A percentile compares a stretch with the other conserved stretches of the same genome.
These are phyloP conservation scores for Drosophila navojoa DNA, from an alignment of 1,140 invertebrate genomes.

Conservation along the genomic window DNA sequence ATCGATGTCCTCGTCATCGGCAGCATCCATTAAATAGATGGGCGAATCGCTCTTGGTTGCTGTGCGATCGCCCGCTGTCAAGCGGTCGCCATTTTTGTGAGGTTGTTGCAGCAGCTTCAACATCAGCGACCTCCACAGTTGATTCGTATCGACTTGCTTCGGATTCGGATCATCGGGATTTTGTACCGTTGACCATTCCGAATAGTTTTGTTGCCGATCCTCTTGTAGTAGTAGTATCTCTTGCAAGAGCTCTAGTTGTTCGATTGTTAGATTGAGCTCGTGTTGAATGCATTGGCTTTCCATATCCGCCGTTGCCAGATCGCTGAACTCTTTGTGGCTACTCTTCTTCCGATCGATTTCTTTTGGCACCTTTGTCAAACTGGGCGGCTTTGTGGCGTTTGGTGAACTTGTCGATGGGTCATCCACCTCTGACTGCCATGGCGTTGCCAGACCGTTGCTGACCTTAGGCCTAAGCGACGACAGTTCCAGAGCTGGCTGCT, in stretches of 20 bases:
- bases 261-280: not conserved
- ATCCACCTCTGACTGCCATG: not conserved
- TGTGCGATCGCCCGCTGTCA: conserved; percentile 26
- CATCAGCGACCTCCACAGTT: conserved; percentile 32
- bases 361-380: not conserved
- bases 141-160: conserved; percentile 5
- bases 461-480: too few relatives aligned
- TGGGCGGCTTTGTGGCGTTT: not conserved
- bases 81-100: not conserved
- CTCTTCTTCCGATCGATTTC: not conserved
- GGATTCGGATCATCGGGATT: too few relatives aligned
- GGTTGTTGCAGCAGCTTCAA: conserved; percentile 43
- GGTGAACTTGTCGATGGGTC: not conserved
- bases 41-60: conserved; percentile 35
- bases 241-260: not conserved
- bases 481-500: too few relatives aligned
- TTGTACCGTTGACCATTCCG: not conserved
- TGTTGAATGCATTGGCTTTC: not conserved
- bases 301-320: not conserved
- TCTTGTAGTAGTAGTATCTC: not conserved
- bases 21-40: conserved; percentile 51
- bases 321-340: too few relatives aligned
- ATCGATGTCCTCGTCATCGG: conserved; percentile 45
- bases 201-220: not conserved
- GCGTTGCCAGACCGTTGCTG: not conserved